Percentiles rank a stretch among this genome's conserved stretches.
phyloP scores from a whole-genome alignment of 2,888 invertebrate genomes.

The Chaetogeoica ovagalla region DNA sequence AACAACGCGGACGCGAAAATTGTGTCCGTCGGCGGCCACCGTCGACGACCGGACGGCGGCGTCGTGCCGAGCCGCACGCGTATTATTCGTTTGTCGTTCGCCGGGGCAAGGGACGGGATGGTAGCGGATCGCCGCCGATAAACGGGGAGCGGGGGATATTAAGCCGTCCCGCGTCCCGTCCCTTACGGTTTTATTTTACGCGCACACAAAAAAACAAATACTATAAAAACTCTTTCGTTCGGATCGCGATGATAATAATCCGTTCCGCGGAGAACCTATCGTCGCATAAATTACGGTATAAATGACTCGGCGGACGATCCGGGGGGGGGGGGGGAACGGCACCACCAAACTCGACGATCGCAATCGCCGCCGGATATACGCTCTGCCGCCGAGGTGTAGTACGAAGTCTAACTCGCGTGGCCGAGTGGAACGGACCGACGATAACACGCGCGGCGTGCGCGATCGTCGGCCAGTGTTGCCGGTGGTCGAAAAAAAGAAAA shows the following conservation, averaged over 20 bases:
- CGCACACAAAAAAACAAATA: neutral
- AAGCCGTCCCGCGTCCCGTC: neutral
- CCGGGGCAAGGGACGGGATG: neutral
- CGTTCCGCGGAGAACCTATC: neutral
- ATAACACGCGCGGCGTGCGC: neutral
- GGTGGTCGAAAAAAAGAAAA: too few relatives aligned
- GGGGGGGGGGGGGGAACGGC: too few relatives aligned
- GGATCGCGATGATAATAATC: slow-evolving; percentile 13
- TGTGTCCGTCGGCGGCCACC: neutral
- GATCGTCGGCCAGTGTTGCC: too few relatives aligned
- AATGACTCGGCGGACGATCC: too few relatives aligned
- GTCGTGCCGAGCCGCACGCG: neutral
- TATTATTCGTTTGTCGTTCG: neutral
- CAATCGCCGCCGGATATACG: neutral
- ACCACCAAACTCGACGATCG: neutral
- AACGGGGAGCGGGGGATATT: neutral
- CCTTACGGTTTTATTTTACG: neutral
- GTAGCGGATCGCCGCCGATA: slow-evolving; percentile 2
- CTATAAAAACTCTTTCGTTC: slow-evolving; percentile 8
- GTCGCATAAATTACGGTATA: slow-evolving; percentile 18
- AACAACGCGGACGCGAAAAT: neutral
- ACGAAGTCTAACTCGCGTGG: neutral
- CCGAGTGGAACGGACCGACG: neutral
- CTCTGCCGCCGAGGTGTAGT: too few relatives aligned
- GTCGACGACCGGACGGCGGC: neutral